Evolutionary conservation across 2,888 invertebrate species (phyloP).

Genomic region (Autographa pulchrina): DNA sequence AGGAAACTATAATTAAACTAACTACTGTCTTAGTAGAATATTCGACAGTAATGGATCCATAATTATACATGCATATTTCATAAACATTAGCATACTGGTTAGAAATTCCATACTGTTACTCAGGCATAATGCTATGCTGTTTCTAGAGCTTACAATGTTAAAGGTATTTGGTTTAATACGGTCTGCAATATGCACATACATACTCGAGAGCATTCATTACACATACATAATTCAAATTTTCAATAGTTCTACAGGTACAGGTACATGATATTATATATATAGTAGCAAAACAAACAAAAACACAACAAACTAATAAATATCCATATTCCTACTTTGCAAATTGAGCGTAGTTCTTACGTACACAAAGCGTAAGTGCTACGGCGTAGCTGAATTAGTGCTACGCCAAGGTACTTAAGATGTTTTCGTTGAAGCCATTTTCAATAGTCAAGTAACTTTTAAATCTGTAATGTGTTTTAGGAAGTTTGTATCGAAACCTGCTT

Average conservation of each 20-base stretch:
- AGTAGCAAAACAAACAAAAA: not conserved
- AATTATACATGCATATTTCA: constrained; percentile 31
- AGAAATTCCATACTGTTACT: constrained; percentile 2
- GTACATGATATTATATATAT: no score
- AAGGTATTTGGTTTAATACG: not conserved
- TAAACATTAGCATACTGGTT: constrained; percentile 16
- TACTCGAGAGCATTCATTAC: not conserved
- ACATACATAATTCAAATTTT: not conserved
- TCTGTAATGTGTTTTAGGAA: not conserved
- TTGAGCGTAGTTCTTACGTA: no score
- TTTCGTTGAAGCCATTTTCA: not conserved
- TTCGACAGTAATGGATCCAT: constrained; percentile 14
- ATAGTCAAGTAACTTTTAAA: not conserved
- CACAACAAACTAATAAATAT: no score
- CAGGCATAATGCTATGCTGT: not conserved
- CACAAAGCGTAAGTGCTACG: not conserved
- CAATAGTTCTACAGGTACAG: no score
- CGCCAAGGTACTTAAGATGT: not conserved
- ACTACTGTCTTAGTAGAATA: not conserved
- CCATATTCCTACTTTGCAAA: not conserved
- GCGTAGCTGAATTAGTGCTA: not conserved
- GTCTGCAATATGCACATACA: not conserved
- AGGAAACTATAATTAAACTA: no score
- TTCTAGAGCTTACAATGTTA: not conserved
- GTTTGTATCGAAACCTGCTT: not conserved